A percentile compares a stretch with the other conserved stretches of the same genome.
These are phyloP conservation scores for Drosophila simulans DNA, from an alignment of 1,140 invertebrate genomes.

Conservation along the genomic window DNA sequence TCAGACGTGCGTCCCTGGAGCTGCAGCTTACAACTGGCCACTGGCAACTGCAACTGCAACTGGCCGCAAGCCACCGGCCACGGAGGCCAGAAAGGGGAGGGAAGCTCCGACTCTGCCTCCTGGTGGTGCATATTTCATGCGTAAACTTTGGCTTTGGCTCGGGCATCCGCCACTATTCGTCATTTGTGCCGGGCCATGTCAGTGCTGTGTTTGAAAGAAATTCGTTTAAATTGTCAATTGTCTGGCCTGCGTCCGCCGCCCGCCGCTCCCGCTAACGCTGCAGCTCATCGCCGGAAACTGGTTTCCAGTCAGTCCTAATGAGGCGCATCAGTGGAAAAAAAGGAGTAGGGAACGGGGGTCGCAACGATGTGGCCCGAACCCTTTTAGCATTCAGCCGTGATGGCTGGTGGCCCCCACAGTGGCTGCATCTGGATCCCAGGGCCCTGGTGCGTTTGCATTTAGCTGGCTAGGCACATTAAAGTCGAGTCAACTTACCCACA, in stretches of 20 bases:
- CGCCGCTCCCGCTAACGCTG: constrained; percentile 24
- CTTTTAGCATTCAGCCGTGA: constrained; percentile 77
- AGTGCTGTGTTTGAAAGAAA: constrained; percentile 76
- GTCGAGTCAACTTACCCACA: constrained; percentile 68
- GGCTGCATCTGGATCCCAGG: constrained; percentile 5
- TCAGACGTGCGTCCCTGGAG: constrained; percentile 65
- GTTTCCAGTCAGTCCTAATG: constrained; percentile 78
- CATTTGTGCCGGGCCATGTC: constrained; percentile 75
- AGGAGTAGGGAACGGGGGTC: constrained; percentile 22
- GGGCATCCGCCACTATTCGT: constrained; percentile 69
- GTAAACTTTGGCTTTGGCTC: constrained; percentile 77
- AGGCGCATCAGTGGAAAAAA: constrained; percentile 62
- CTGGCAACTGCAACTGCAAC: constrained; percentile 5
- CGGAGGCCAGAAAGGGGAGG: constrained; percentile 20
- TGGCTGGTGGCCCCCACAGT: constrained; percentile 51
- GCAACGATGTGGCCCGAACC: constrained; percentile 60
- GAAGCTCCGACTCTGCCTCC: constrained; percentile 23
- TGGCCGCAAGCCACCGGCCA: constrained; percentile 3
- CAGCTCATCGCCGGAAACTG: constrained; percentile 43
- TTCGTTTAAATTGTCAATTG: constrained; percentile 82
- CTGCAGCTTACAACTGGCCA: constrained; percentile 26
- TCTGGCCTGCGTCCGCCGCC: constrained; percentile 50
- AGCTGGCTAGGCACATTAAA: constrained; percentile 76
- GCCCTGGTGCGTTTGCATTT: constrained; percentile 72
- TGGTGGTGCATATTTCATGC: constrained; percentile 75